These are phyloP conservation scores for Orestias chungarensis DNA, from an alignment of 2,797 vertebrate genomes.

Conservation along the genomic window DNA sequence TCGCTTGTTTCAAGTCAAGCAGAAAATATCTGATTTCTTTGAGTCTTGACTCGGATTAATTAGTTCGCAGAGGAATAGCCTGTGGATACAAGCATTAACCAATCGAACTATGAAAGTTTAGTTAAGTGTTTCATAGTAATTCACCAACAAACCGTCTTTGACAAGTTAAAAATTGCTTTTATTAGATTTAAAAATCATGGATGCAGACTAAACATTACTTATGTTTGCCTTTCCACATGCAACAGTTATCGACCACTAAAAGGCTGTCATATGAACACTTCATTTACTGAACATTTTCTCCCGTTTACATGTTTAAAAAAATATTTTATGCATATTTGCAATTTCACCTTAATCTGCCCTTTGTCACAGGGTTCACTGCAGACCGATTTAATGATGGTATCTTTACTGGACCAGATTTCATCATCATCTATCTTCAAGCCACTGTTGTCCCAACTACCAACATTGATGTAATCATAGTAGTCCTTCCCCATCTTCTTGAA, in stretches of 20 bases:
- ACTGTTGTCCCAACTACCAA: conserved; percentile 97
- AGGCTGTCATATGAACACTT: background rate
- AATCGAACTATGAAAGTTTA: conserved; percentile 2
- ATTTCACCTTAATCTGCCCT: conserved; percentile 93
- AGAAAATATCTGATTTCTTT: background rate
- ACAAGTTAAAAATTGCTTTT: conserved; percentile 7
- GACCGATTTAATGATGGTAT: conserved; percentile 89
- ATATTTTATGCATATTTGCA: background rate
- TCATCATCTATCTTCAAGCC: conserved; percentile 95
- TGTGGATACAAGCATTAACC: background rate
- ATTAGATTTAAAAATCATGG: background rate
- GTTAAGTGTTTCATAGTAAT: background rate
- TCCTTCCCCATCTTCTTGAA: conserved; percentile 99
- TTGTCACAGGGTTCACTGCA: conserved; percentile 98
- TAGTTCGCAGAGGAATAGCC: background rate
- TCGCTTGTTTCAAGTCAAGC: conserved; percentile 6
- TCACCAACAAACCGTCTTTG: background rate
- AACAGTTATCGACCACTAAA: background rate
- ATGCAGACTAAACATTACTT: background rate
- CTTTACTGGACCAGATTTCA: conserved; percentile 94
- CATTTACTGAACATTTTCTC: background rate
- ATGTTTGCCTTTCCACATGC: background rate
- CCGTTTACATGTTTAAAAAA: background rate
- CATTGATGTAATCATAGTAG: conserved; percentile 94
- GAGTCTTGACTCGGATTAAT: background rate